These are phyloP conservation scores for Ischnus inquisitorius DNA, from an alignment of 2,888 invertebrate species.

Conservation along the genomic window DNA sequence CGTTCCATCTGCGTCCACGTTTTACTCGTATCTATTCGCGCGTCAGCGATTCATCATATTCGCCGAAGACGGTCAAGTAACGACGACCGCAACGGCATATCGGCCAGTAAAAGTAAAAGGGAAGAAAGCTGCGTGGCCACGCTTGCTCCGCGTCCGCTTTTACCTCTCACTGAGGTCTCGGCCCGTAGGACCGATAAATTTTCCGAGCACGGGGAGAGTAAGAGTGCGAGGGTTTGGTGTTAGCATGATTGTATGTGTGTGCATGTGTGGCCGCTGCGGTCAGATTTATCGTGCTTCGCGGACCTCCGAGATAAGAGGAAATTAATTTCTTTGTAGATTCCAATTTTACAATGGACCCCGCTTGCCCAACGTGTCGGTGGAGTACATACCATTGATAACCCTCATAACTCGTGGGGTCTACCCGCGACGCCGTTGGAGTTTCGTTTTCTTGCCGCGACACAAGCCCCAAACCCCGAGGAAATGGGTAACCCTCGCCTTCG, in stretches of 20 bases:
- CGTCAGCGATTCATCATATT: constrained; percentile 23
- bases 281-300: constrained; percentile 64
- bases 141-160: constrained; percentile 31
- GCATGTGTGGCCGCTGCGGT: constrained; percentile 44
- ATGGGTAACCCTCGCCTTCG: background rate
- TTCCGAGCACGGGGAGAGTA: constrained; percentile 29
- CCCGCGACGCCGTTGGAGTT: constrained; percentile 8
- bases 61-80: constrained; percentile 2
- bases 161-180: constrained; percentile 42
- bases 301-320: constrained; percentile 64
- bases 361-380: constrained; percentile 27
- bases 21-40: background rate
- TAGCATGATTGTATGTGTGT: background rate
- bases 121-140: constrained; percentile 21
- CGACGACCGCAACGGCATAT: constrained; percentile 1
- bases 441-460: background rate
- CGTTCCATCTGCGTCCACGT: background rate
- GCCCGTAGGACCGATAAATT: constrained; percentile 64
- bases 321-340: constrained; percentile 67
- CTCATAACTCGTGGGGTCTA: constrained; percentile 34
- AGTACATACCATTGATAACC: constrained; percentile 24
- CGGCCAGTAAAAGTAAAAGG: constrained; percentile 26
- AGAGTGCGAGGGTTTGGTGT: constrained; percentile 9
- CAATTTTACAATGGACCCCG: constrained; percentile 63
- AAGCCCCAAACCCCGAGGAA: background rate